Percentiles rank a stretch among this genome's conserved stretches.
phyloP scores from a whole-genome alignment of 2,888 invertebrate species.

The Oasisia sp. region DNA sequence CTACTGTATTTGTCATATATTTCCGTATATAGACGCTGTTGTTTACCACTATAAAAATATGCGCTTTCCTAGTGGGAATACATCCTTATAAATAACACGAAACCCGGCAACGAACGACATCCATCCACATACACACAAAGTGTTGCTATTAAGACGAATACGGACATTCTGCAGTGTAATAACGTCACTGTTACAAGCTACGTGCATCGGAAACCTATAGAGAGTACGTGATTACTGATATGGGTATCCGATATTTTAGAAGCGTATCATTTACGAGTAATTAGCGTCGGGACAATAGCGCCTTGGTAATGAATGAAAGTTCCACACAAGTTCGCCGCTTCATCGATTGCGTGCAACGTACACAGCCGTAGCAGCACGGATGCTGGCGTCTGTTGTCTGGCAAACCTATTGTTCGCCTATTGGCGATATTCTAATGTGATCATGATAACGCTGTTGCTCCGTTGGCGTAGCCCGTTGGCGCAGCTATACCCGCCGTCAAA shows the following conservation, averaged over 20 bases:
- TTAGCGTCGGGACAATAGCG: background rate
- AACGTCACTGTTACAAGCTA: background rate
- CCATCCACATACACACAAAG: background rate
- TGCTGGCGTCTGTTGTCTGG: constrained; percentile 17
- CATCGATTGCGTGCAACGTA: background rate
- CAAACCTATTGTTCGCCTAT: background rate
- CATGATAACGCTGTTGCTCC: background rate
- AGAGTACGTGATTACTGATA: background rate
- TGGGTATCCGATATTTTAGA: background rate
- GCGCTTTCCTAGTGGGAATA: too few species aligned
- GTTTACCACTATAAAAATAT: too few species aligned
- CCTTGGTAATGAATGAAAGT: background rate
- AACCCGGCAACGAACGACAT: background rate
- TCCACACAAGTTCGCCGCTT: background rate
- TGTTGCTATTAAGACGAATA: background rate
- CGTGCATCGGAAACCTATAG: background rate
- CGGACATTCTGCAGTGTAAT: background rate
- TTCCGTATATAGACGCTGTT: too few species aligned
- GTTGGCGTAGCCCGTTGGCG: background rate
- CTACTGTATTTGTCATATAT: too few species aligned
- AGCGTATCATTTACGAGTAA: background rate
- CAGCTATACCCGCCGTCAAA: background rate
- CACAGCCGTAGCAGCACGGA: background rate
- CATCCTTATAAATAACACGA: background rate
- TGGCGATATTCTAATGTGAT: constrained; percentile 17